These are phyloP conservation scores for Cistogaster globosa DNA, from an alignment of 2,888 invertebrate species.

Conservation along the genomic window DNA sequence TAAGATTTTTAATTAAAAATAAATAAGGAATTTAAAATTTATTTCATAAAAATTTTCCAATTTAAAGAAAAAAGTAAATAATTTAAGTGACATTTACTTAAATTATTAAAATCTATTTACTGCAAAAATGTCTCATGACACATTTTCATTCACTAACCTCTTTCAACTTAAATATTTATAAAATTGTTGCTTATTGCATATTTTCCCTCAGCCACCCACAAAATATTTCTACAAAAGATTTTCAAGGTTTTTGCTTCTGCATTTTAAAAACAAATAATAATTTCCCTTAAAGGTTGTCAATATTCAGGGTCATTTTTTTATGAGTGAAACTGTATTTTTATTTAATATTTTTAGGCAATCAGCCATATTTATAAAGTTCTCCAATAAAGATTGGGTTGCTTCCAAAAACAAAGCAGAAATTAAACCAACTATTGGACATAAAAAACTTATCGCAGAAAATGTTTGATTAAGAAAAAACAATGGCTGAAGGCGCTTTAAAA, in stretches of 20 bases:
- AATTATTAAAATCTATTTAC: not conserved
- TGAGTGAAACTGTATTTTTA: not conserved
- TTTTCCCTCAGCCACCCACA: not conserved
- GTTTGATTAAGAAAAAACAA: too few relatives aligned
- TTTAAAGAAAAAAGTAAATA: too few relatives aligned
- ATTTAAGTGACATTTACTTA: too few relatives aligned
- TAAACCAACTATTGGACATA: not conserved
- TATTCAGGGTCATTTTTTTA: conserved; percentile 18
- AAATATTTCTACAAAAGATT: not conserved
- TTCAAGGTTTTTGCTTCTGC: conserved; percentile 15
- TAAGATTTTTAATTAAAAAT: too few relatives aligned
- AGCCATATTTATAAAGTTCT: not conserved
- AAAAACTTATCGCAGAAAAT: too few relatives aligned
- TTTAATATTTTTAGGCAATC: not conserved
- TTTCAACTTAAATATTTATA: not conserved
- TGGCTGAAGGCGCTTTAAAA: too few relatives aligned
- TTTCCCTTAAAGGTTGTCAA: not conserved
- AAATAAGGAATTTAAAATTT: too few relatives aligned
- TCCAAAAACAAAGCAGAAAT: conserved; percentile 10
- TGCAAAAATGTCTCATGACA: not conserved
- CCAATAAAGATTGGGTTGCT: not conserved
- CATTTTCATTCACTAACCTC: not conserved
- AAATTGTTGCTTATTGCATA: conserved; percentile 29
- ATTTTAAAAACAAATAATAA: not conserved
- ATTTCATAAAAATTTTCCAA: too few relatives aligned